These are phyloP conservation scores for Coelopa pilipes DNA, from an alignment of 2,888 invertebrate species.

Conservation along the genomic window DNA sequence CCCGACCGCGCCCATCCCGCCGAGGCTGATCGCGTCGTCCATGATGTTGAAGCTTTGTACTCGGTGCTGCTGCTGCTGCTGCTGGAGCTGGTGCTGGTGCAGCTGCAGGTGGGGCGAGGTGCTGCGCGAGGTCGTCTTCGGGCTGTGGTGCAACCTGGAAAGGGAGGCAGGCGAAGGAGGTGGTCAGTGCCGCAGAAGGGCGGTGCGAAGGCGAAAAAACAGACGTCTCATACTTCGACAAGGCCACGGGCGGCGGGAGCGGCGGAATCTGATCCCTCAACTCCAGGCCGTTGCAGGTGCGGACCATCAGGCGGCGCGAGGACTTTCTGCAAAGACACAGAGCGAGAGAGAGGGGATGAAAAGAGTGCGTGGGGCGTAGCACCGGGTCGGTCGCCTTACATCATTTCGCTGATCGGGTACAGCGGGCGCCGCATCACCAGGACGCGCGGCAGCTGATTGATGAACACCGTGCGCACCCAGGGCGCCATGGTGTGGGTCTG, in stretches of 20 bases:
- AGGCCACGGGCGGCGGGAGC: constrained; percentile 70
- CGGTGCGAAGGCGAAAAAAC: neutral
- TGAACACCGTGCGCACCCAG: constrained; percentile 95
- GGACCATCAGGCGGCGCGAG: constrained; percentile 76
- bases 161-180: constrained; percentile 12
- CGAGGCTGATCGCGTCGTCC: constrained; percentile 58
- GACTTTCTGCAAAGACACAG: constrained; percentile 57
- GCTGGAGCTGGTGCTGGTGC: too few relatives aligned
- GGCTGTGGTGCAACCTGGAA: constrained; percentile 65
- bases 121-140: constrained; percentile 66
- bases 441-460: constrained; percentile 93
- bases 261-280: constrained; percentile 73
- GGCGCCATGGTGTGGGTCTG: constrained; percentile 98
- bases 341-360: neutral
- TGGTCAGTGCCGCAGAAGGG: constrained; percentile 47
- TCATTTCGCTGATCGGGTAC: constrained; percentile 68
- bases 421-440: constrained; percentile 91
- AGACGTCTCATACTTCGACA: constrained; percentile 62
- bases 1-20: constrained; percentile 43
- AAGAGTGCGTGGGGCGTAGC: neutral
- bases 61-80: too few relatives aligned
- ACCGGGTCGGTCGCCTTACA: constrained; percentile 53
- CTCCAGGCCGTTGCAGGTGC: constrained; percentile 82
- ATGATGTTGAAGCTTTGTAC: constrained; percentile 66
- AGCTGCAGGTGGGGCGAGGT: constrained; percentile 66